phyloP scores from a whole-genome alignment of 2,797 vertebrate species.

The Helostoma temminkii region DNA sequence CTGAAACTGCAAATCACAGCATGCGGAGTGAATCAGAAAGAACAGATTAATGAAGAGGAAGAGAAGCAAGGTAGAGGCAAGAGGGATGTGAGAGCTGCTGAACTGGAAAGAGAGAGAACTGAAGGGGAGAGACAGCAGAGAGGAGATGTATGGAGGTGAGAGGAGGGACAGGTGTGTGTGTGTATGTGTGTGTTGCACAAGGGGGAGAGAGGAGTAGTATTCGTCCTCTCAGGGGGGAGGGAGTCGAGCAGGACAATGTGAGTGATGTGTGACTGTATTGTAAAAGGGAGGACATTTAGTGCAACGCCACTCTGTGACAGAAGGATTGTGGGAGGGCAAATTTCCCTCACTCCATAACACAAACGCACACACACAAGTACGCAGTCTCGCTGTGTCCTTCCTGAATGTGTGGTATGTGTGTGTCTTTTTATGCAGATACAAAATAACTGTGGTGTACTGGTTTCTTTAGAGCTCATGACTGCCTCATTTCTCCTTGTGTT shows the following conservation, averaged over 20 bases:
- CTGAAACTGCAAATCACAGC: constrained; percentile 36
- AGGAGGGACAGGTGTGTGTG: constrained; percentile 53
- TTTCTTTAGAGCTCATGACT: constrained; percentile 36
- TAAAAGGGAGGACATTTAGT: constrained; percentile 71
- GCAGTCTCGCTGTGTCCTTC: constrained; percentile 65
- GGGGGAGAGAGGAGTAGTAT: constrained; percentile 36
- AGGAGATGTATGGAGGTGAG: constrained; percentile 58
- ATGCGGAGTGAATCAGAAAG: constrained; percentile 32
- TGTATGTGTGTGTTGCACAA: constrained; percentile 13
- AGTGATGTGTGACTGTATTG: constrained; percentile 71
- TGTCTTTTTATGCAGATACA: constrained; percentile 46
- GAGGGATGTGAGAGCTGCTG: constrained; percentile 47
- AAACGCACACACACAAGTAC: constrained; percentile 39
- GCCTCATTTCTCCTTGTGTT: constrained; percentile 55
- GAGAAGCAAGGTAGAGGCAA: constrained; percentile 17
- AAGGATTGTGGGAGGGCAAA: constrained; percentile 71
- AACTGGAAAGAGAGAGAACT: constrained; percentile 48
- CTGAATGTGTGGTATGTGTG: constrained; percentile 17
- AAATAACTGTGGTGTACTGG: constrained; percentile 27
- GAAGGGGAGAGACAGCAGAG: constrained; percentile 41
- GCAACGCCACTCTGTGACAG: constrained; percentile 70
- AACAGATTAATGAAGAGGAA: constrained; percentile 40
- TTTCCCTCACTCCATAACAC: constrained; percentile 51
- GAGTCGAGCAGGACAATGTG: constrained; percentile 59
- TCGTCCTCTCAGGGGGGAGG: constrained; percentile 69